Percentiles rank a stretch among this genome's conserved stretches.
These are phyloP conservation scores for Syngnathus scovelli DNA, from an alignment of 2,113 vertebrate genomes.

Conservation along the genomic window DNA sequence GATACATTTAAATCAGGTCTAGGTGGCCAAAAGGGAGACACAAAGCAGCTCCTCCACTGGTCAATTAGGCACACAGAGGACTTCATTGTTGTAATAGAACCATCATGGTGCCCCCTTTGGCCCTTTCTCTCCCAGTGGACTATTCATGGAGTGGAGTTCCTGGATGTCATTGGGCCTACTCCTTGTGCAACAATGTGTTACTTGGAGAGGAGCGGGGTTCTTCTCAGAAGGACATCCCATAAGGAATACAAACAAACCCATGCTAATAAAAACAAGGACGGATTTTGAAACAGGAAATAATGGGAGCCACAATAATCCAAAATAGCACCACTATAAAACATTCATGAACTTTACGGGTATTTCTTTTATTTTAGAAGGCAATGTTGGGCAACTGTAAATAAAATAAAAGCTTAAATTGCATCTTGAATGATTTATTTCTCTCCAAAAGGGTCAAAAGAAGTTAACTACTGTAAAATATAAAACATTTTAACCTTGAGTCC, in stretches of 20 bases:
- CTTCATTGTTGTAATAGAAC: slow-evolving; percentile 62
- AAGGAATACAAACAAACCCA: background rate
- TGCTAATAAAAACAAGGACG: slow-evolving; percentile 21
- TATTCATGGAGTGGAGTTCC: background rate
- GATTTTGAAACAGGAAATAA: background rate
- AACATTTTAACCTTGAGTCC: no score
- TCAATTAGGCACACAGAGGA: slow-evolving; percentile 64
- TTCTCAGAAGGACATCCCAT: no score
- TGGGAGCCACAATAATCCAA: background rate
- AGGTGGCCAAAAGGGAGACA: slow-evolving; percentile 57
- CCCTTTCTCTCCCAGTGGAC: slow-evolving; percentile 47
- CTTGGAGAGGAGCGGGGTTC: no score
- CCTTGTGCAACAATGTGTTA: background rate
- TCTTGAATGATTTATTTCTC: no score
- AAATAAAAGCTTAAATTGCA: no score
- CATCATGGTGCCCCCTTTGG: slow-evolving; percentile 56
- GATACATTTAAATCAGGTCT: slow-evolving; percentile 69
- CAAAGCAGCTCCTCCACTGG: slow-evolving; percentile 61
- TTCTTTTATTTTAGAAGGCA: slow-evolving; percentile 3
- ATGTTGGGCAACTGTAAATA: no score
- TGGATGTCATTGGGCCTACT: background rate
- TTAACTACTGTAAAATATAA: no score
- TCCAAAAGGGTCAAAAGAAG: no score
- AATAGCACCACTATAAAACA: background rate
- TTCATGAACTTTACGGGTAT: background rate